Conservation (phyloP, 1,140 invertebrate genomes). For the Delia radicum region DNA sequence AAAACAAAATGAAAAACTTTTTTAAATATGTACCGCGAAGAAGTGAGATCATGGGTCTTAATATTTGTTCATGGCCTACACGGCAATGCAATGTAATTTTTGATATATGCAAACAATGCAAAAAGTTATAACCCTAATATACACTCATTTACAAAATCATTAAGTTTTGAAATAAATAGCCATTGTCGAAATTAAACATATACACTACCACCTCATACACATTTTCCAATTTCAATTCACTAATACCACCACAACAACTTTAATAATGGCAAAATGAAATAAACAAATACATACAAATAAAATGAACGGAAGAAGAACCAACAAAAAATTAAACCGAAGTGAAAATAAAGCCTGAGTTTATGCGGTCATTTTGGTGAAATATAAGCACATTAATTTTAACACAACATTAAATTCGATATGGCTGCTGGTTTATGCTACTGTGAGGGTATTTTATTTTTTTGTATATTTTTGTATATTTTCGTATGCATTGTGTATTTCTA, state of each 20-base stretch:
- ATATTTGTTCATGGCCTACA: too few relatives aligned
- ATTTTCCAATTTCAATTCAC: too few relatives aligned
- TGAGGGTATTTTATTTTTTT: too few relatives aligned
- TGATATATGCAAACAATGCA: too few relatives aligned
- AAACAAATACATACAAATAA: background rate
- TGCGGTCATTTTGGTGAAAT: slow-evolving; percentile 48
- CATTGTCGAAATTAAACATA: background rate
- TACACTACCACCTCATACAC: background rate
- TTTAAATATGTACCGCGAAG: too few relatives aligned
- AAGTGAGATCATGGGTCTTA: too few relatives aligned
- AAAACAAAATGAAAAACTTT: too few relatives aligned
- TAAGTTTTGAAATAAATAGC: background rate
- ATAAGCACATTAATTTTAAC: slow-evolving; percentile 50
- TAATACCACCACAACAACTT: background rate
- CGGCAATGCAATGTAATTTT: too few relatives aligned
- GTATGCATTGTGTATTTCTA: too few relatives aligned
- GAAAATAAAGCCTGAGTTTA: slow-evolving; percentile 19
- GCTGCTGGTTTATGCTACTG: background rate
- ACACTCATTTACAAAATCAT: too few relatives aligned
- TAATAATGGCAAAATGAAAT: background rate
- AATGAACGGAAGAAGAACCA: background rate
- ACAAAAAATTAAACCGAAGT: background rate
- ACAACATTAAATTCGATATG: slow-evolving; percentile 49
- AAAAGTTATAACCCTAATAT: too few relatives aligned
- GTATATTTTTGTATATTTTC: too few relatives aligned